phyloP scores from a whole-genome alignment of 2,113 vertebrate species.

The Lophotis ruficrista region DNA sequence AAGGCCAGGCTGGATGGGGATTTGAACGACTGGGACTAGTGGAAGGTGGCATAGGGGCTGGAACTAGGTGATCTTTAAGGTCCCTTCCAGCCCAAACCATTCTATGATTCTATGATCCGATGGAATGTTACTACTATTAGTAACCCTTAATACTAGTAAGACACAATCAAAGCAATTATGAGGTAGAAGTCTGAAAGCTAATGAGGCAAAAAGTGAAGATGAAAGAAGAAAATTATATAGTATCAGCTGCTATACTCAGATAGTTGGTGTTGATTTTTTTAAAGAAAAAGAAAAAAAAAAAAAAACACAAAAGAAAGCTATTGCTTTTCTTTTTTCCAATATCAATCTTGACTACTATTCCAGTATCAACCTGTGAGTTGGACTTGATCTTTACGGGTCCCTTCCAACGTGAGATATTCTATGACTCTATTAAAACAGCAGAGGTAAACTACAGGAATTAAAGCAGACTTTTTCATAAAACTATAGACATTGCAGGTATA shows the following conservation, averaged over 20 bases:
- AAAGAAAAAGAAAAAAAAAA: neutral
- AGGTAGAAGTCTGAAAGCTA: neutral
- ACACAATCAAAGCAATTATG: neutral
- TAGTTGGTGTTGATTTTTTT: neutral
- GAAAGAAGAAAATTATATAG: neutral
- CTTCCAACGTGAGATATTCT: neutral
- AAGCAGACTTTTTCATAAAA: neutral
- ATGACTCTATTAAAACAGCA: neutral
- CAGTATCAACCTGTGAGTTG: neutral
- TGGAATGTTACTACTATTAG: too few species aligned
- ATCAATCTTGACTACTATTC: neutral
- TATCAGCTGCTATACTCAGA: neutral
- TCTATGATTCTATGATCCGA: too few species aligned
- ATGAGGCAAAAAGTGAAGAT: neutral
- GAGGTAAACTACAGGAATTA: neutral
- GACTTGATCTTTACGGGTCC: neutral
- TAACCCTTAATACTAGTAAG: too few species aligned
- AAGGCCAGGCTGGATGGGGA: too few species aligned
- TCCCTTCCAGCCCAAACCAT: too few species aligned
- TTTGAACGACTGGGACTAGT: too few species aligned
- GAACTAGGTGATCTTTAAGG: too few species aligned
- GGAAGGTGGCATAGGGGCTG: too few species aligned
- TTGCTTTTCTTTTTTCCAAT: neutral
- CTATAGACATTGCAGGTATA: neutral
- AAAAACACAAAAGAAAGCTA: too few species aligned